Percentiles rank a stretch among this genome's conserved stretches.
Conservation (phyloP, 2,888 invertebrate genomes). For the Eristalis pertinax region DNA sequence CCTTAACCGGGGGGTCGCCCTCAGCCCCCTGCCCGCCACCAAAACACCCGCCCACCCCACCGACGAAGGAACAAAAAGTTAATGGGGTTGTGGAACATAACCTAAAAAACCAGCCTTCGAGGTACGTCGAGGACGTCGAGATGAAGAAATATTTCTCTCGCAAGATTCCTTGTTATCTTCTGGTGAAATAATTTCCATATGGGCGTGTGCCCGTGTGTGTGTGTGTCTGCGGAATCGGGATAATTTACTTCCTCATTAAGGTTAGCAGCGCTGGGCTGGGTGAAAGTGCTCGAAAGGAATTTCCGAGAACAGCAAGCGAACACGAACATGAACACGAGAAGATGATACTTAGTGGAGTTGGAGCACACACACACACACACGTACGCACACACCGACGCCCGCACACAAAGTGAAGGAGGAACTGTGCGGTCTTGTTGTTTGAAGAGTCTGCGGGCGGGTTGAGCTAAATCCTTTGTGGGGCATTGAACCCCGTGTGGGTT, state of each 20-base stretch:
- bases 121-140: neutral
- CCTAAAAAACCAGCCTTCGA: constrained; percentile 27
- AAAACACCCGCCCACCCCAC: neutral
- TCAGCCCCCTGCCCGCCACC: neutral
- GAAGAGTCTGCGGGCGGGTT: neutral
- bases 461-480: constrained; percentile 8
- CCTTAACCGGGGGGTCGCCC: neutral
- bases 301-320: neutral
- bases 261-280: constrained; percentile 1
- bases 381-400: neutral
- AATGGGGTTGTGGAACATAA: constrained; percentile 34
- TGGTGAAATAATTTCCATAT: constrained; percentile 37
- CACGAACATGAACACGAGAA: neutral
- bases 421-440: neutral
- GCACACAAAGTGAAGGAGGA: neutral
- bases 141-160: constrained; percentile 32
- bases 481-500: constrained; percentile 25
- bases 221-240: constrained; percentile 14
- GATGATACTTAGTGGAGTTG: neutral
- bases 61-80: neutral
- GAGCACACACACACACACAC: too few species aligned
- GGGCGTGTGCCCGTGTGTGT: neutral
- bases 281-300: neutral
- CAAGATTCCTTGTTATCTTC: constrained; percentile 34
- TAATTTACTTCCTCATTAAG: constrained; percentile 53